Conservation (phyloP, 2,888 invertebrate genomes). For the Athripsodes cinereus region DNA sequence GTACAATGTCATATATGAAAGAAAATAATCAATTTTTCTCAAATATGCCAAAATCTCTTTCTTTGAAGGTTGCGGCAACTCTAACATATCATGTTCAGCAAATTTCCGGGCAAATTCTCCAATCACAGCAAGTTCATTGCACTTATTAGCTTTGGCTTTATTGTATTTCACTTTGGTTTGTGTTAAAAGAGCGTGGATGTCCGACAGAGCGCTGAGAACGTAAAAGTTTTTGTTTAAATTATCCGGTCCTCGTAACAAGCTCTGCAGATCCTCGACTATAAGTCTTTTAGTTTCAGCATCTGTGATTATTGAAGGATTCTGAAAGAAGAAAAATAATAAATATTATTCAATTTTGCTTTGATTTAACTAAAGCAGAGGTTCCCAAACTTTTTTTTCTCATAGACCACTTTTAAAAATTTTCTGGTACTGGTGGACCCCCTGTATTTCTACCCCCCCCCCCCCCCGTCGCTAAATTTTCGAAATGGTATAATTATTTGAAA, state of each 20-base stretch:
- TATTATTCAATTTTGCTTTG: too few relatives aligned
- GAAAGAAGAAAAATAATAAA: too few relatives aligned
- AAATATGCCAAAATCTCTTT: conserved; percentile 36
- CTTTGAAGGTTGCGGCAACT: conserved; percentile 46
- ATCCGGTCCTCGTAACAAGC: conserved; percentile 57
- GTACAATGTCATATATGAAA: conserved; percentile 43
- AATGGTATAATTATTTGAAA: too few relatives aligned
- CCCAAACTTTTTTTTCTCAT: too few relatives aligned
- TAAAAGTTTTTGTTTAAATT: conserved; percentile 49
- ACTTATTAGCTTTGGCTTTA: conserved; percentile 29
- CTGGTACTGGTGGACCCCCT: too few relatives aligned
- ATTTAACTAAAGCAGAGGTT: too few relatives aligned
- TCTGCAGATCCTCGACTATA: conserved; percentile 56
- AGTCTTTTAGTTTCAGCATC: conserved; percentile 50
- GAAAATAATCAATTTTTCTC: conserved; percentile 67
- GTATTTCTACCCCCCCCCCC: too few relatives aligned
- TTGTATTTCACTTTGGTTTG: conserved; percentile 37
- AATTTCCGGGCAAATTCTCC: conserved; percentile 52
- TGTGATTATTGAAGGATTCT: conserved; percentile 53
- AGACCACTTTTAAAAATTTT: too few relatives aligned
- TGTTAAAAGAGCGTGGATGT: conserved; percentile 52
- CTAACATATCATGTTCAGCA: conserved; percentile 45
- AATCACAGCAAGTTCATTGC: conserved; percentile 28
- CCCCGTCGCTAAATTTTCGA: too few relatives aligned
- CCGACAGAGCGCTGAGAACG: conserved; percentile 61